Percentiles rank a stretch among this genome's conserved stretches.
These are phyloP conservation scores for Aethes cnicana DNA, from an alignment of 2,888 invertebrate species.

Conservation along the genomic window DNA sequence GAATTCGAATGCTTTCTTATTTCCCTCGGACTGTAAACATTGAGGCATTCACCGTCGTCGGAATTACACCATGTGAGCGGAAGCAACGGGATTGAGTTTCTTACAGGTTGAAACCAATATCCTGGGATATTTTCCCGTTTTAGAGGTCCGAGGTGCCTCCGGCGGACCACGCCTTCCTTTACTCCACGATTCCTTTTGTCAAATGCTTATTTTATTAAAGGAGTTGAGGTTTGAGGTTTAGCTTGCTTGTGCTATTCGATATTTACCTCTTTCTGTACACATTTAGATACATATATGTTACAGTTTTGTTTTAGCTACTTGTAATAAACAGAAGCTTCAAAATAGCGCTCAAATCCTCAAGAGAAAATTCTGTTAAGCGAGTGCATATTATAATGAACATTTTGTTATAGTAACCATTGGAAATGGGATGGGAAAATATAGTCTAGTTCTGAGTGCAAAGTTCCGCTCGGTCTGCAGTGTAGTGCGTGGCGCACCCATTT, in stretches of 20 bases:
- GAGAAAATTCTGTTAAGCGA: too few relatives aligned
- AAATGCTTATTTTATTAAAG: slow-evolving; percentile 9
- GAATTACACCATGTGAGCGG: slow-evolving; percentile 53
- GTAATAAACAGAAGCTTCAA: too few relatives aligned
- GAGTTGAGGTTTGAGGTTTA: too few relatives aligned
- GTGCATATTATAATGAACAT: too few relatives aligned
- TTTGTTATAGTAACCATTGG: too few relatives aligned
- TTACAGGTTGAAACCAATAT: slow-evolving; percentile 59
- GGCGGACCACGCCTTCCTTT: slow-evolving; percentile 11
- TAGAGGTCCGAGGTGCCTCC: slow-evolving; percentile 37
- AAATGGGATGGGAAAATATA: slow-evolving; percentile 1
- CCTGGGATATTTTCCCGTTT: slow-evolving; percentile 49
- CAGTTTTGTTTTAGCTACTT: too few relatives aligned
- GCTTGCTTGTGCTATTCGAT: too few relatives aligned
- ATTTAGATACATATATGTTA: neutral
- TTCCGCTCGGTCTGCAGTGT: slow-evolving; percentile 2
- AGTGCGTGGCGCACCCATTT: slow-evolving; percentile 46
- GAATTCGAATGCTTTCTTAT: slow-evolving; percentile 14
- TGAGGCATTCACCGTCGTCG: slow-evolving; percentile 49
- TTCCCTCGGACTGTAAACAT: slow-evolving; percentile 40
- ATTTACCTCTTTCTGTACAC: too few relatives aligned
- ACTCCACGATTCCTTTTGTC: slow-evolving; percentile 9
- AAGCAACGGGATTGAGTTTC: slow-evolving; percentile 55
- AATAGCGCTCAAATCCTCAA: too few relatives aligned
- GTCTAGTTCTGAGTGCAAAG: slow-evolving; percentile 14